Percentiles rank a stretch among this genome's conserved stretches.
Evolutionary conservation across 2,797 vertebrate species (phyloP).

Genomic region (Anas flavirostris): DNA sequence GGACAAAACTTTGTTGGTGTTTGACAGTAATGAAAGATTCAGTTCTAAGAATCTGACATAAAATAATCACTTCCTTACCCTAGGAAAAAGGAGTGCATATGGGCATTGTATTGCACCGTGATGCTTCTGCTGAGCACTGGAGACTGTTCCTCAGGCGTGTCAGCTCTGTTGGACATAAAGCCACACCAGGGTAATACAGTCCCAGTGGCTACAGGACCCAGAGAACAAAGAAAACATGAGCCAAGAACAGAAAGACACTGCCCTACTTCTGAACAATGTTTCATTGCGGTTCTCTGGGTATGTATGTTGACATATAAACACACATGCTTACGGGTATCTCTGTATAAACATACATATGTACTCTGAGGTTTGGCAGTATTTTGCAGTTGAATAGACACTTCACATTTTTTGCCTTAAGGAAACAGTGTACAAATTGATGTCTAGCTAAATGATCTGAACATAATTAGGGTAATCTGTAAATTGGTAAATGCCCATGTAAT

Average conservation of each 20-base stretch:
- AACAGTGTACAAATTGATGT: neutral
- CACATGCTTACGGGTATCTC: accelerated
- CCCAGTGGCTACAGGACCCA: accelerated
- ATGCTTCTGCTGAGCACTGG: neutral
- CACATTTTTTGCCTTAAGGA: neutral
- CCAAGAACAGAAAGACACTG: neutral
- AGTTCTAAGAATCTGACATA: neutral
- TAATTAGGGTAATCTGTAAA: neutral
- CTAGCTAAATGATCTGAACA: neutral
- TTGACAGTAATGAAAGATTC: neutral
- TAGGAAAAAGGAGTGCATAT: accelerated
- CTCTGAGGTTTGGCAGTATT: neutral
- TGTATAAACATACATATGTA: neutral
- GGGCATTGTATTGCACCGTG: neutral
- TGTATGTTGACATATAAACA: neutral
- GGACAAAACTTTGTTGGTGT: neutral
- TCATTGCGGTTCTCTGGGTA: neutral
- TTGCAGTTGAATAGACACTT: neutral
- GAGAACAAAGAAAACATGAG: neutral
- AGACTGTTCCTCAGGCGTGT: neutral
- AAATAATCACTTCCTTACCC: neutral
- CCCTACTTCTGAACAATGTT: neutral
- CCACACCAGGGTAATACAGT: neutral
- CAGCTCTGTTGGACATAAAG: neutral
- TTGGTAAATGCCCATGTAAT: neutral